Evolutionary conservation across 2,888 invertebrate species (phyloP).

Genomic region (Melinopterus prodromus): DNA sequence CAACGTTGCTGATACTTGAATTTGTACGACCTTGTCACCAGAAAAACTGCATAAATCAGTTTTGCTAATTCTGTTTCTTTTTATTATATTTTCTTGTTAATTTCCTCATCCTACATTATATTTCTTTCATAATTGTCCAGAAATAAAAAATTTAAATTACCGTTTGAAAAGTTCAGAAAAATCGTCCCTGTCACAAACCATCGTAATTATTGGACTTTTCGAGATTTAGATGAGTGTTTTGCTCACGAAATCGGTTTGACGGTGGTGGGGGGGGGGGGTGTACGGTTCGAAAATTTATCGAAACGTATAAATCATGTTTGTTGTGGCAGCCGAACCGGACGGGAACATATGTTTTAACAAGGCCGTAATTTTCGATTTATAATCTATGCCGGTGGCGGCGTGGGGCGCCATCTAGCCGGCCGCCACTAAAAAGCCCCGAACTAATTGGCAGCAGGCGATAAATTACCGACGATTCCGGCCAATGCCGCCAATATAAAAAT

Average conservation of each 20-base stretch:
- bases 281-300: constrained; percentile 32
- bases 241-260: background rate
- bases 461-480: constrained; percentile 29
- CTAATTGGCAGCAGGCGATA: constrained; percentile 37
- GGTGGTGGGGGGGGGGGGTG: background rate
- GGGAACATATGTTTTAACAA: constrained; percentile 36
- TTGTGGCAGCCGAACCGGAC: constrained; percentile 32
- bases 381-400: constrained; percentile 31
- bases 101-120: no score
- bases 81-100: no score
- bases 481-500: constrained; percentile 24
- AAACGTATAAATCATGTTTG: constrained; percentile 34
- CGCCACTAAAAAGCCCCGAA: constrained; percentile 32
- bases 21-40: no score
- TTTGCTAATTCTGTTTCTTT: no score
- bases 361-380: constrained; percentile 38
- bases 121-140: no score
- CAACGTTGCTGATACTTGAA: no score
- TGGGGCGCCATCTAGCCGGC: constrained; percentile 18
- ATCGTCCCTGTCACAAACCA: background rate
- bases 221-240: background rate
- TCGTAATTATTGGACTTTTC: background rate
- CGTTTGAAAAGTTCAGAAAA: no score
- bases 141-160: no score
- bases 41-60: no score